Evolutionary conservation across 2,888 invertebrate genomes (phyloP), one percentile per base, ranked within the genome.

Genomic region (Meganola albula): DNA sequence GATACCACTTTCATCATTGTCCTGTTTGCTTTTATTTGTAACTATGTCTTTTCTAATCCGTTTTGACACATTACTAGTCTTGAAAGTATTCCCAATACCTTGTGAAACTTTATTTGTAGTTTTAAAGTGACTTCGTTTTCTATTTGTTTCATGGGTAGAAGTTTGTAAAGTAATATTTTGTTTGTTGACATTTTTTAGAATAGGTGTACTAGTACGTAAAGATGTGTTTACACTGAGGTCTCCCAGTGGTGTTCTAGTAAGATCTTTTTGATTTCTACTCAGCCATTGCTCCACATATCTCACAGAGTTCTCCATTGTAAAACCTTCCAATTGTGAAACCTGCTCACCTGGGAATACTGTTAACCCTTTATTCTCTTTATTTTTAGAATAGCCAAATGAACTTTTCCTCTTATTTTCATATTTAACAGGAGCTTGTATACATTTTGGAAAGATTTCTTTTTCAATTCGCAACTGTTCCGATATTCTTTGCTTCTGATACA

Each of bases 321-420:
- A 34, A 27, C 40, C 37, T 14, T 41, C 41, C 10, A 35, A 6
- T 23, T 37, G 32, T 35, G 59, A 53, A 24, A 57, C 54, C 34
- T 52, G 44, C 61, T 83, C 78, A 33, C 78, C 79, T 41, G 66
- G 63, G 33, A 71, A 63, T 13, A 45, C 37, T 27, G 41, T 48
- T 27, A 39, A 33, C 31, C 27, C 47, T 27, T 27, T 51, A 27
- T 72, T 77, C 62, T 74, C 71, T 53, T 76, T 76, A 29, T 52
- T 51, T 34, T 44, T 44, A 20, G 11, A 27, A 2, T 40, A 50
- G 23, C 11, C 12, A 25, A 44, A 53, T n/a, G 44, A 42, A 44
- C 65, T 70, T 61, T 70, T 83, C 33, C 71, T 71, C 56, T 74
- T 83, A 47, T 85, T 84, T 37, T 36, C 63, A 57, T 84, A 84